Conservation (phyloP, 2,888 invertebrate species). For the Steromphala cineraria region DNA sequence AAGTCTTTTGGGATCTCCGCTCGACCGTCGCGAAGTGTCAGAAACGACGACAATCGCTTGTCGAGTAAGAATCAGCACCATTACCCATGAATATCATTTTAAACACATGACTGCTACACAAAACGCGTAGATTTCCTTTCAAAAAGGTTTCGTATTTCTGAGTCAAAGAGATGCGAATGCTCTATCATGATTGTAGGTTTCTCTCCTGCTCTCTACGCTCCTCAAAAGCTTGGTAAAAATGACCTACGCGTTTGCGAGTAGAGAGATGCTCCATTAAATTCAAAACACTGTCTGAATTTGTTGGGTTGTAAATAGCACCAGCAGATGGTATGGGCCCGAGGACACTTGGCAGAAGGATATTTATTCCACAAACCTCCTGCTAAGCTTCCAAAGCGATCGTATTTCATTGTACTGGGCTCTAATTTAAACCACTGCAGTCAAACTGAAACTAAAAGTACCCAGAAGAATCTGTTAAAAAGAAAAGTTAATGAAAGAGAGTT, state of each 20-base stretch:
- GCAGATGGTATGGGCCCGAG: constrained; percentile 1
- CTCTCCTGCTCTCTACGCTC: neutral
- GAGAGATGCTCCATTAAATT: constrained; percentile 1
- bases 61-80: constrained; percentile 18
- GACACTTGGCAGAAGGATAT: neutral
- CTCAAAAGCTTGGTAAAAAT: constrained; percentile 12
- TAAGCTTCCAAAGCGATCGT: neutral
- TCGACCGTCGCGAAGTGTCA: constrained; percentile 17
- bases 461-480: no score
- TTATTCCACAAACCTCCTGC: neutral
- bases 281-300: constrained; percentile 15
- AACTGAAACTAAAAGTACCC: neutral
- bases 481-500: no score
- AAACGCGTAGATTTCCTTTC: constrained; percentile 13
- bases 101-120: constrained; percentile 18
- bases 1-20: neutral
- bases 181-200: constrained; percentile 19
- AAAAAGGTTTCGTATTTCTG: constrained; percentile 22
- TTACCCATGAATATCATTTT: constrained; percentile 27
- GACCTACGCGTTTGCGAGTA: neutral
- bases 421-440: neutral
- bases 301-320: constrained; percentile 13
- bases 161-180: constrained; percentile 11
- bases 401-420: neutral
- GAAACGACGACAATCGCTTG: neutral